phyloP scores from a whole-genome alignment of 2,113 vertebrate species.

The Bos taurus region ARS-UCD2.0 NC_037346.1:23324501-23325000 shows the following conservation, averaged over 20 bases:
- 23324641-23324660: not conserved
- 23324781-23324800: constrained; percentile 28
- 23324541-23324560: not conserved
- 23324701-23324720: not conserved
- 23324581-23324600: not conserved
- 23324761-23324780: not conserved
- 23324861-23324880: not conserved
- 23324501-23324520: not conserved
- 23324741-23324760: not conserved
- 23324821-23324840: not conserved
- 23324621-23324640: not conserved
- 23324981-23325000: not conserved
- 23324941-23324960: not conserved
- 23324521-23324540: not conserved
- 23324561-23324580: not conserved
- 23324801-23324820: not conserved
- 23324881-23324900: not conserved
- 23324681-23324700: not conserved
- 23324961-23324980: not conserved
- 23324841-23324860: not conserved
- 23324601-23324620: too few relatives aligned
- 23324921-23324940: not conserved
- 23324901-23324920: not conserved
- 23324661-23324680: not conserved
- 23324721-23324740: not conserved